Conservation (phyloP, 2,113 vertebrate genomes). For the Calyptomena viridis region DNA sequence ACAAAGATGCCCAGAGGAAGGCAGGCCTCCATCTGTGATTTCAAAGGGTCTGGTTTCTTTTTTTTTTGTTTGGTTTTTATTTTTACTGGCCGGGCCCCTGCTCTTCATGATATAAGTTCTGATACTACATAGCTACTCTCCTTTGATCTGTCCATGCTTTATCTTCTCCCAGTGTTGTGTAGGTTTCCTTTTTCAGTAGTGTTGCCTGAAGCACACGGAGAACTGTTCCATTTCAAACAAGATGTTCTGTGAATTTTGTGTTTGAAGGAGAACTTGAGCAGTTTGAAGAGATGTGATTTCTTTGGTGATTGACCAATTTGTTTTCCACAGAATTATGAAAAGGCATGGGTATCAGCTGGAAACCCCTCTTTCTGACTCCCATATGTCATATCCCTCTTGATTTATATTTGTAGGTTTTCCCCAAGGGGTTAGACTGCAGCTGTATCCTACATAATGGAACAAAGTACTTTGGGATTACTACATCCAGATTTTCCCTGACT, state of each 20-base stretch:
- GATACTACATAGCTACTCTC: neutral
- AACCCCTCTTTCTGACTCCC: neutral
- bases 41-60: slow-evolving; percentile 28
- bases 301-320: neutral
- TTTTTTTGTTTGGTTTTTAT: neutral
- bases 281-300: neutral
- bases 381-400: neutral
- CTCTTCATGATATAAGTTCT: slow-evolving; percentile 23
- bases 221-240: neutral
- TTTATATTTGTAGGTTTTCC: neutral
- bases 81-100: neutral
- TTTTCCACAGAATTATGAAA: neutral
- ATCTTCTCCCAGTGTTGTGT: slow-evolving; percentile 22
- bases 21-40: slow-evolving; percentile 41
- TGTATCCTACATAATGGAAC: neutral
- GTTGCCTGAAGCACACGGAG: neutral
- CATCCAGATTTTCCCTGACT: neutral
- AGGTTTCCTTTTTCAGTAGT: slow-evolving; percentile 9
- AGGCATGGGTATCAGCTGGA: neutral
- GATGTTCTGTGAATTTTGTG: neutral
- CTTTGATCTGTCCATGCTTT: slow-evolving; percentile 51
- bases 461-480: neutral
- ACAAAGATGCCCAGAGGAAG: slow-evolving; percentile 49
- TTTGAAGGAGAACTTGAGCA: neutral
- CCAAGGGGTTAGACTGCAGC: neutral